phyloP scores from a whole-genome alignment of 2,797 vertebrate species.

The Coracias cyanogaster region DNA sequence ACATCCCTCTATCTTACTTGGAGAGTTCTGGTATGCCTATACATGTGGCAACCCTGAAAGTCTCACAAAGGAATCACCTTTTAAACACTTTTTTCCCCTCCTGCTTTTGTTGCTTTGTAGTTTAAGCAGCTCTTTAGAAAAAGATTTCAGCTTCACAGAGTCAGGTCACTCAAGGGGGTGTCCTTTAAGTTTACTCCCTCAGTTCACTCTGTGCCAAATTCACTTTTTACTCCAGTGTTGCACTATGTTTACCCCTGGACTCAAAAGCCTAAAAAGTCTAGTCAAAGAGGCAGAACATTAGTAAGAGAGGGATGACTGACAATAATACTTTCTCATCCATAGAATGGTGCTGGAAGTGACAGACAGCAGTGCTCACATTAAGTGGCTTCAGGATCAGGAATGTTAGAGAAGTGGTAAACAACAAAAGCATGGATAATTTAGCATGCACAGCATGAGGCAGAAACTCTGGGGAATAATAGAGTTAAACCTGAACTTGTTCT shows the following conservation, averaged over 20 bases:
- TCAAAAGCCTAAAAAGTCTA: neutral
- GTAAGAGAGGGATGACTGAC: neutral
- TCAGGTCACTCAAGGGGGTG: neutral
- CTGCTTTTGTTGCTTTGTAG: neutral
- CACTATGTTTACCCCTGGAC: neutral
- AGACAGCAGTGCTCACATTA: neutral
- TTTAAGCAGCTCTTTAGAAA: neutral
- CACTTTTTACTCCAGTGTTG: neutral
- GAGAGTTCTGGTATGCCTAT: neutral
- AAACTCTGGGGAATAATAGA: neutral
- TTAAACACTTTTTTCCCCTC: neutral
- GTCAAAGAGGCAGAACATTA: neutral
- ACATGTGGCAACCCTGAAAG: rapidly evolving
- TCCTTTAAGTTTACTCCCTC: neutral
- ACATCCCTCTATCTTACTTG: neutral
- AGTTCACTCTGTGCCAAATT: neutral
- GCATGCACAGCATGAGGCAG: neutral
- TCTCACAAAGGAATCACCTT: neutral
- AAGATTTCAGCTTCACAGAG: neutral
- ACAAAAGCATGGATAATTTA: neutral
- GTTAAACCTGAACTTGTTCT: neutral
- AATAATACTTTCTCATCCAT: neutral
- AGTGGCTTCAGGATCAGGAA: neutral
- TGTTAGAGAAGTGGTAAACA: neutral
- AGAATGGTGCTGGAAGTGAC: neutral